phyloP scores from a whole-genome alignment of 2,797 vertebrate genomes.

The Lutjanus campechanus region DNA sequence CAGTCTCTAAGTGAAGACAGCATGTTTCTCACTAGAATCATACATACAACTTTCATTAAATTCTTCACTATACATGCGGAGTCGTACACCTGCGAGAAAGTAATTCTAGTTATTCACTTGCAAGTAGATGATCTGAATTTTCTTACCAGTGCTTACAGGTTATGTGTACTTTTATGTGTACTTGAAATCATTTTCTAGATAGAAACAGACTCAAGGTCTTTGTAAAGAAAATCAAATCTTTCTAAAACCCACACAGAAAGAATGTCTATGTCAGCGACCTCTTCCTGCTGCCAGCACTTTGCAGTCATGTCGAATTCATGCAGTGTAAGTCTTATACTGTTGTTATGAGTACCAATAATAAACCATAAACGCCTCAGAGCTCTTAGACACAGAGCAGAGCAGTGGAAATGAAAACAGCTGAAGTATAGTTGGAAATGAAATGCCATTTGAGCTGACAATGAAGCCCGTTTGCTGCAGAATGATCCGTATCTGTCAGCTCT shows the following conservation, averaged over 20 bases:
- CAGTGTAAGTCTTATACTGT: background rate
- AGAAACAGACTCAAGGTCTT: slow-evolving; percentile 1
- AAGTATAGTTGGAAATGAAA: slow-evolving; percentile 12
- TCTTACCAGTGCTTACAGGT: background rate
- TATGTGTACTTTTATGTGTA: slow-evolving; percentile 18
- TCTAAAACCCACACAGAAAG: background rate
- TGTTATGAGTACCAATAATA: slow-evolving; percentile 20
- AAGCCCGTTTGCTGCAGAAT: slow-evolving; percentile 36
- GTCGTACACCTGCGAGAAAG: too few relatives aligned
- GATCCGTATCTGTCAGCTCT: slow-evolving; percentile 61
- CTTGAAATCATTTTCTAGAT: slow-evolving; percentile 10
- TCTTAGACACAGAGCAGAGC: slow-evolving; percentile 11
- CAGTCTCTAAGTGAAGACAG: too few relatives aligned
- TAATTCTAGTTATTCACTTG: background rate
- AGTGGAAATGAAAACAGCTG: slow-evolving; percentile 16
- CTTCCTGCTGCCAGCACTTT: background rate
- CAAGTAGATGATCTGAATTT: background rate
- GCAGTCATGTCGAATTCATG: slow-evolving; percentile 13
- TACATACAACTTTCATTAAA: too few relatives aligned
- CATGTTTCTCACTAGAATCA: too few relatives aligned
- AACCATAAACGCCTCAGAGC: slow-evolving; percentile 16
- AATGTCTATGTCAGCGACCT: background rate
- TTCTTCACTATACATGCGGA: too few relatives aligned
- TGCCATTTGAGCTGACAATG: slow-evolving; percentile 38
- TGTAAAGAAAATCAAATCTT: background rate